Base-by-base conservation (phyloP, 2,797 vertebrate species). In the Furcifer pardalis region DNA sequence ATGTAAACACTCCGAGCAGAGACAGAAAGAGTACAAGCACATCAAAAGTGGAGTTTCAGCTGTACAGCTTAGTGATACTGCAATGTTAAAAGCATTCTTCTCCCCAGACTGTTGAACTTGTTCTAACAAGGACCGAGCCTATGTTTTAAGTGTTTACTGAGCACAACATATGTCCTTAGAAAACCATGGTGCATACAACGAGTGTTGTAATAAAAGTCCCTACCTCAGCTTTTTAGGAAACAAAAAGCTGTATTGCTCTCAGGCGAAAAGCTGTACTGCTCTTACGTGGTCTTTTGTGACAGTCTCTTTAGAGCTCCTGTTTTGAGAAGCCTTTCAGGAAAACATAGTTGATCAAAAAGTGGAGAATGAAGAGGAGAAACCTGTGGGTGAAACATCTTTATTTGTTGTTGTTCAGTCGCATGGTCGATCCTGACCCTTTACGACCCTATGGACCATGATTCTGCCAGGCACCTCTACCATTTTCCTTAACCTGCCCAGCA, bases 1-100 rank as follows among this genome's bases (percentile, higher is more conserved):
- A 92, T 92, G 91, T 93, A 94, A 94, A 93, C 88, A 90, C 83
- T 90, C 75, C 86, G 85, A 83, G 83, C 83, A 89, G 93, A 89
- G 90, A 90, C 44, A 72, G 46, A 78, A 88, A 89, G 88, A 91
- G 85, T 81, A 81, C 66, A 91, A 91, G 77, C 85, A 84, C 88
- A 90, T 71, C 89, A 93, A 85, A 87, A 90, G 86, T 42, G 84
- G 89, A 88, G 79, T 91, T 90, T 89, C 89, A 88, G 79, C 91
- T 90, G 88, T 90, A 89, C 87, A 77, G 49, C 42, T 92, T 87
- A 84, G 49, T 85, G 79, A 72, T 91, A 88, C 89, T 89, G 88
- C 87, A 93, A 91, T 1, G 68, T 81, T 92, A 87, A 94, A 93
- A 93, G 88, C 84, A 82, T 94, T 92, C 84, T 93, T 92, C 77